Conservation (phyloP, 2,113 vertebrate genomes). For the Tringa solitaria region DNA sequence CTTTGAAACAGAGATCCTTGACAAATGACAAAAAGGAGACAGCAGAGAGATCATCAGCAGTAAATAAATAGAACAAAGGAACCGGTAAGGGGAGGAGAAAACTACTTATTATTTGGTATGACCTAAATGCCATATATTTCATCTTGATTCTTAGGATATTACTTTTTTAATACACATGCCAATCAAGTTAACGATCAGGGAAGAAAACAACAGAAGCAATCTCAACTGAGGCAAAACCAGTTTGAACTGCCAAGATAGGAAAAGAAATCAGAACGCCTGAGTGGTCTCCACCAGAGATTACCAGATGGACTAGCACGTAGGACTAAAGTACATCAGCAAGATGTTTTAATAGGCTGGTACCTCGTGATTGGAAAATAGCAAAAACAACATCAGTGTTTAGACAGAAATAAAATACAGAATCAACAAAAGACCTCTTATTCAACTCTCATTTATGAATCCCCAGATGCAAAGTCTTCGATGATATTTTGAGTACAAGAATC, state of each 20-base stretch:
- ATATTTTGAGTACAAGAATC: neutral
- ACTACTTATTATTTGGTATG: neutral
- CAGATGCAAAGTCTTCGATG: neutral
- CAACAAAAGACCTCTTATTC: neutral
- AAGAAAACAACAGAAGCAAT: neutral
- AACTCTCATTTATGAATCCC: neutral
- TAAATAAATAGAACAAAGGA: neutral
- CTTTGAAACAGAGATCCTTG: neutral
- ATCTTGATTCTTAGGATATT: neutral
- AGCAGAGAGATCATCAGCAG: neutral
- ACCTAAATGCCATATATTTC: neutral
- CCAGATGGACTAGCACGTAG: neutral
- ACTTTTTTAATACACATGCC: neutral
- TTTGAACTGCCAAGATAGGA: neutral
- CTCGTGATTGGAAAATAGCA: fast-evolving
- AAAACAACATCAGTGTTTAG: neutral
- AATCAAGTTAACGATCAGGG: neutral
- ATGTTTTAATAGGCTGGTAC: neutral
- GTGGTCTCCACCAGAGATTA: neutral
- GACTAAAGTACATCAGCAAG: neutral
- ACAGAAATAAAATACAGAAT: neutral
- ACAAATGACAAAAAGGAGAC: neutral
- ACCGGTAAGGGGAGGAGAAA: neutral
- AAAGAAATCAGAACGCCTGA: neutral
- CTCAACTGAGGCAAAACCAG: neutral